A percentile compares a stretch with the other conserved stretches of the same genome.
These are phyloP conservation scores for Drosophila sturtevanti DNA, from an alignment of 1,140 invertebrate species.

Conservation along the genomic window DNA sequence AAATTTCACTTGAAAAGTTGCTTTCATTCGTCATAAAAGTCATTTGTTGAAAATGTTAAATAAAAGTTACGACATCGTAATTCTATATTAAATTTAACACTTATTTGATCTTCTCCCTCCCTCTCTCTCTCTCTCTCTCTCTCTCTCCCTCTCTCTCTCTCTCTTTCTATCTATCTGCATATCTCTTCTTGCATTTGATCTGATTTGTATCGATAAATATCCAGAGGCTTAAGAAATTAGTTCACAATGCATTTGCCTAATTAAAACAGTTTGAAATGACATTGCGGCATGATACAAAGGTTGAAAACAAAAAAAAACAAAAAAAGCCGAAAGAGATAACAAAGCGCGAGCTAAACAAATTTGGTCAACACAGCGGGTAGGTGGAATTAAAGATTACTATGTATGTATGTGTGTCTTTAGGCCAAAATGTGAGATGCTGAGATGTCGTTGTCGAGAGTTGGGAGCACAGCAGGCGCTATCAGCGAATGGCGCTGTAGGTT, in stretches of 20 bases:
- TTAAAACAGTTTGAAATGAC: conserved; percentile 59
- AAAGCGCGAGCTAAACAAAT: conserved; percentile 70
- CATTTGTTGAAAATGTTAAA: neutral
- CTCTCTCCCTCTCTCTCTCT: too few relatives aligned
- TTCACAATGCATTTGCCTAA: conserved; percentile 31
- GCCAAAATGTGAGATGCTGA: neutral
- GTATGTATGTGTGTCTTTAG: neutral
- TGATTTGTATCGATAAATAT: neutral
- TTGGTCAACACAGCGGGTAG: conserved; percentile 59
- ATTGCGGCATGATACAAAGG: conserved; percentile 25
- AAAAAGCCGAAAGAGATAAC: conserved; percentile 4
- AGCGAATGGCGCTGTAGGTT: conserved; percentile 66
- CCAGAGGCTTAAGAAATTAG: neutral
- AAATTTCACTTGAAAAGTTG: neutral
- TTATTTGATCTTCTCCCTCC: too few relatives aligned
- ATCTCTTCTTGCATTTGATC: too few relatives aligned
- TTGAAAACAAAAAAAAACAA: too few relatives aligned
- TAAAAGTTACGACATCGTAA: neutral
- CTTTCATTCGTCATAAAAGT: neutral
- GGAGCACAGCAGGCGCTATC: conserved; percentile 67
- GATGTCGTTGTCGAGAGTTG: neutral
- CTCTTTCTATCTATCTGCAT: too few relatives aligned
- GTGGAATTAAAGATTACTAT: neutral
- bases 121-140: too few relatives aligned
- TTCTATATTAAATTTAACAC: too few relatives aligned